Conservation (phyloP, 2,797 vertebrate species). For the Phataginus tetradactyla region DNA sequence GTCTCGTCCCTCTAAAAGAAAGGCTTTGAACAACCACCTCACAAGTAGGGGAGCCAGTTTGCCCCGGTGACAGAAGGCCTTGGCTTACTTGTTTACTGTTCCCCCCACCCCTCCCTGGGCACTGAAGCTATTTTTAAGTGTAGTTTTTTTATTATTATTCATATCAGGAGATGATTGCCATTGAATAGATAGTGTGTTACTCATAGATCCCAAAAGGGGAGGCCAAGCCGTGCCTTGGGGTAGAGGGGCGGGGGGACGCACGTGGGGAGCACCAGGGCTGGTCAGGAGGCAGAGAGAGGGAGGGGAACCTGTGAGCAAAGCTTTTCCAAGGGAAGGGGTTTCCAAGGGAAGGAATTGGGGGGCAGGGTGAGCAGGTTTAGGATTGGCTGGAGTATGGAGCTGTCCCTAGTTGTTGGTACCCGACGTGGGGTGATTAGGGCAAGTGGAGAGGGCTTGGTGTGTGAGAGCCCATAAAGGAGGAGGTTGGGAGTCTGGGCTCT, state of each 20-base stretch:
- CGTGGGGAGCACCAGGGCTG: not conserved
- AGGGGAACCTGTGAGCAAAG: not conserved
- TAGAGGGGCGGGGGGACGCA: rapidly evolving
- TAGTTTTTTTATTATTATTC: not conserved
- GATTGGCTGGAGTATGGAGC: not conserved
- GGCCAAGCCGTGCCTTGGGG: not conserved
- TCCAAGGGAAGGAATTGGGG: not conserved
- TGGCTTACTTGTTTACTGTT: slow-evolving; percentile 56
- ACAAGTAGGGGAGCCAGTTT: not conserved
- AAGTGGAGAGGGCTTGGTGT: not conserved
- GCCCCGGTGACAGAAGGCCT: not conserved
- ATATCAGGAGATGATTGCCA: not conserved
- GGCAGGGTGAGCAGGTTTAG: not conserved
- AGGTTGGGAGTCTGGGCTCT: not conserved
- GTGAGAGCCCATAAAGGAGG: not conserved
- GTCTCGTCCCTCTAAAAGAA: not conserved
- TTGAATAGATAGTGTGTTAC: not conserved
- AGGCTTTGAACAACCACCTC: not conserved
- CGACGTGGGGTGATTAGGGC: not conserved
- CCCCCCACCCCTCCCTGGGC: not conserved
- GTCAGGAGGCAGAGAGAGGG: not conserved
- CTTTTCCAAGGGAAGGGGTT: not conserved
- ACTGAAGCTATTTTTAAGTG: not conserved
- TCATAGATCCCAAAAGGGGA: slow-evolving; percentile 38
- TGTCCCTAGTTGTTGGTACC: not conserved